Evolutionary conservation across 2,113 vertebrate species (phyloP), one percentile per base, ranked within the genome.

Genomic region (Neogobius melanostomus): DNA sequence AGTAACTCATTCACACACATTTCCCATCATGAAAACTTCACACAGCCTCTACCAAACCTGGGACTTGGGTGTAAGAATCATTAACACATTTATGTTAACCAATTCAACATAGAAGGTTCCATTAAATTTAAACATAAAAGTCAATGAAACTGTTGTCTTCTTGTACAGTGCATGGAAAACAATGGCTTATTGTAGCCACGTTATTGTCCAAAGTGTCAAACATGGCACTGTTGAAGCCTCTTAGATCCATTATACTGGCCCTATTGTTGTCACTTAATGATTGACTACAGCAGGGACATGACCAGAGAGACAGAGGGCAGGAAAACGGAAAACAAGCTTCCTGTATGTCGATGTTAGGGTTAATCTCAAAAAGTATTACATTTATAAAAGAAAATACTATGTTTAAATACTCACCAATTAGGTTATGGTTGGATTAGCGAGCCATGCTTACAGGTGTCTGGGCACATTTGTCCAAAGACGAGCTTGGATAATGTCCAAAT

Each of bases 241-340:
- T 54, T 79, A 64, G 75, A 74, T 68, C 67, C 75, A 64, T 69
- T 44, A 90, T 70, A 89, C 70, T 85, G 75, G 70, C 76, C 43
- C 66, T 64, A 76, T 85, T 89, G 87, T 88, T 45, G 54, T 68
- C 36, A 79, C 74, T 74, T 76, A 78, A 87, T 83, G 77, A 90
- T 82, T 80, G 60, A 88, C 80, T 75, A 14, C 16, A 65, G 53
- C 36, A 52, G 47, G 47, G 46, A 71, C 56, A 74, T 62, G 70
- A 73, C 57, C 77, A 71, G 64, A 50, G 71, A 64, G 0, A 56
- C 3, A 82, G 76, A 71, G 71, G 53, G 17, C 28, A 36, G 28
- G 28, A 36, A 36, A 36, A 36, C 28, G 53, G 17, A 56, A 56
- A 28, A 21, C 53, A 56, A 56, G 10, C 12, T 42, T 61, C 52